A percentile compares a stretch with the other conserved stretches of the same genome.
phyloP scores from a whole-genome alignment of 2,113 vertebrate genomes.

The Mobula birostris region DNA sequence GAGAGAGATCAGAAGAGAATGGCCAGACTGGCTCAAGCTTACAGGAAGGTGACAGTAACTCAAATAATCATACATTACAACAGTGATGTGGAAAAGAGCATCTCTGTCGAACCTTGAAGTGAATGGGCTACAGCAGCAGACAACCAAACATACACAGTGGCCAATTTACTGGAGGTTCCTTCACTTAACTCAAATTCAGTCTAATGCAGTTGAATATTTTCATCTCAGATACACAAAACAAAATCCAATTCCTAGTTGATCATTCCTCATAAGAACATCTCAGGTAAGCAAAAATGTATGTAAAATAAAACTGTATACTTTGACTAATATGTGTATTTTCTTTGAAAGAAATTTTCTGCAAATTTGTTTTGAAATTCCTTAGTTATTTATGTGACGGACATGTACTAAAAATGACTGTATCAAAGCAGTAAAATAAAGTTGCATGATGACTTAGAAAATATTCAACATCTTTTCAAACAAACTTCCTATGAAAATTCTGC shows the following conservation, averaged over 20 bases:
- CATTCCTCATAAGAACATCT: background rate
- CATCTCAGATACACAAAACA: background rate
- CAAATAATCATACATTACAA: too few species aligned
- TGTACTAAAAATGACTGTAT: background rate
- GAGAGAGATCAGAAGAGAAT: too few species aligned
- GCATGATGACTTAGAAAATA: background rate
- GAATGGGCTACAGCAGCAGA: too few species aligned
- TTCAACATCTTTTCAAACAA: background rate
- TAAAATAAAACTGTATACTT: background rate
- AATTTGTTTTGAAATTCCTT: background rate
- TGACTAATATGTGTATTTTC: background rate
- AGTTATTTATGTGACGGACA: background rate
- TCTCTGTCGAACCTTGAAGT: too few species aligned
- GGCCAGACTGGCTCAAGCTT: too few species aligned
- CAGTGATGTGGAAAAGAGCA: too few species aligned
- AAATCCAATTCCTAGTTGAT: background rate
- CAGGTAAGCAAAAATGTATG: background rate
- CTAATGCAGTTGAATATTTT: background rate
- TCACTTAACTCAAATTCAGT: background rate
- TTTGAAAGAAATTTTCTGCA: background rate
- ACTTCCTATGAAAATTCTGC: conserved; percentile 12
- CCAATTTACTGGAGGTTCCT: background rate
- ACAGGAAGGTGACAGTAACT: too few species aligned
- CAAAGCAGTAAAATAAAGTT: background rate
- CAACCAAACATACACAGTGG: too few species aligned